phyloP scores from a whole-genome alignment of 2,888 invertebrate species.

The Ennomos erosarius region DNA sequence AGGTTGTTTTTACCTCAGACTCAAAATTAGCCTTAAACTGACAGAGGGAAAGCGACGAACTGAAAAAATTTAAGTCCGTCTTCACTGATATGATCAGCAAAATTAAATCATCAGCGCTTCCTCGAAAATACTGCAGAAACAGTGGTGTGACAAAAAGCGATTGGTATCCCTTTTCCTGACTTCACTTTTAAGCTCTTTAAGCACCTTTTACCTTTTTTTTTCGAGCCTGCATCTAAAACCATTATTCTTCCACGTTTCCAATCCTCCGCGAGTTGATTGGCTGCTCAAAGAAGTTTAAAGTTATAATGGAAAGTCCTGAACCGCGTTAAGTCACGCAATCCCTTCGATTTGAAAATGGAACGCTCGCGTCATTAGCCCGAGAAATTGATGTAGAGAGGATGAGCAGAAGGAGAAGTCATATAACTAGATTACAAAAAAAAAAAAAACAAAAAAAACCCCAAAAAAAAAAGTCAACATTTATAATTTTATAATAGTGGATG shows the following conservation, averaged over 20 bases:
- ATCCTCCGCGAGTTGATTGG: constrained; percentile 23
- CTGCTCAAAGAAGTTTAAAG: constrained; percentile 34
- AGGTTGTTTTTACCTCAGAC: too few relatives aligned
- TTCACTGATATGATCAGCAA: not conserved
- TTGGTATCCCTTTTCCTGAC: too few relatives aligned
- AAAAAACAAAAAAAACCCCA: constrained; percentile 3
- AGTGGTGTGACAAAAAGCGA: too few relatives aligned
- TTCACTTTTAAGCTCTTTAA: too few relatives aligned
- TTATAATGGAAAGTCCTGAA: constrained; percentile 34
- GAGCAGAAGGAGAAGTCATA: constrained; percentile 11
- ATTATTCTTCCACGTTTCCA: constrained; percentile 21
- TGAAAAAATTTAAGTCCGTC: too few relatives aligned
- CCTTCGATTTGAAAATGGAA: constrained; percentile 44
- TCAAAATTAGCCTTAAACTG: too few relatives aligned
- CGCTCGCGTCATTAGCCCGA: constrained; percentile 46
- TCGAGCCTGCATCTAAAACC: constrained; percentile 1
- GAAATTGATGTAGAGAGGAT: constrained; percentile 29
- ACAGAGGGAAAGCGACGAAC: too few relatives aligned
- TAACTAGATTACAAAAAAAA: not conserved
- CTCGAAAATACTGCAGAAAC: too few relatives aligned
- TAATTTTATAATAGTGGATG: too few relatives aligned
- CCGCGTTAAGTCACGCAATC: constrained; percentile 48
- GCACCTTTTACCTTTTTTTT: too few relatives aligned
- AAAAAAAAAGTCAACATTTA: too few relatives aligned
- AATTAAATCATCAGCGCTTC: constrained; percentile 1